A percentile compares a stretch with the other conserved stretches of the same genome.
Evolutionary conservation across 2,797 vertebrate genomes (phyloP).

Genomic region (Syngnathus rostellatus): DNA sequence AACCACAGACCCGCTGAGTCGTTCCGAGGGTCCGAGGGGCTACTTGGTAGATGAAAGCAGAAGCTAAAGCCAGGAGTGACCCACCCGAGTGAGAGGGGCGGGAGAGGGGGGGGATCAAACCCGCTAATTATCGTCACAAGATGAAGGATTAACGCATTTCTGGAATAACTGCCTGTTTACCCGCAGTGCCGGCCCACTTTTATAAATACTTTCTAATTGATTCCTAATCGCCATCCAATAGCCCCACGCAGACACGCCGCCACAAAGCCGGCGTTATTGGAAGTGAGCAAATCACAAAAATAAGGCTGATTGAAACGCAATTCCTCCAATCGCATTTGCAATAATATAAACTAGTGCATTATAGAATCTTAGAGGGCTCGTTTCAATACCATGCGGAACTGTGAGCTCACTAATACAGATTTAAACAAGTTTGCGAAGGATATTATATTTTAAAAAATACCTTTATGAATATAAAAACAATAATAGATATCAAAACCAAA

Average conservation of each 20-base stretch:
- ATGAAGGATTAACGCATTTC: conserved; percentile 97
- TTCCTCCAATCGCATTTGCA: conserved; percentile 32
- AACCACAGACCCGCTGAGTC: conserved; percentile 16
- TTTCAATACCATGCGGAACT: no score
- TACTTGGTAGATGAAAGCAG: conserved; percentile 69
- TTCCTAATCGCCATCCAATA: conserved; percentile 98
- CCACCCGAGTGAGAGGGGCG: conserved; percentile 26
- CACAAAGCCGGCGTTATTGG: conserved; percentile 80
- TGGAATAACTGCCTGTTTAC: conserved; percentile 98
- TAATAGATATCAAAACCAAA: no score
- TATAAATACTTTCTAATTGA: conserved; percentile 99
- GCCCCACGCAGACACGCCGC: conserved; percentile 65
- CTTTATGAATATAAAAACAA: no score
- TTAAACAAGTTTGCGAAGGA: no score
- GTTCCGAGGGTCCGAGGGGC: conserved; percentile 55
- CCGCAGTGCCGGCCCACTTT: conserved; percentile 72
- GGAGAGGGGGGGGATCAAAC: conserved; percentile 63
- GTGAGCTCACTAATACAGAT: background rate
- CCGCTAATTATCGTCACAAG: conserved; percentile 98
- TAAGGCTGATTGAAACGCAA: conserved; percentile 32
- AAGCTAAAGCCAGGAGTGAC: conserved; percentile 75
- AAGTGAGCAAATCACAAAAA: conserved; percentile 32
- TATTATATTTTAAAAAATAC: no score
- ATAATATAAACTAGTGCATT: conserved; percentile 3
- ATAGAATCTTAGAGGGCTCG: background rate